Base-by-base conservation (phyloP, 1,140 invertebrate genomes). In the Solen grandis region DNA sequence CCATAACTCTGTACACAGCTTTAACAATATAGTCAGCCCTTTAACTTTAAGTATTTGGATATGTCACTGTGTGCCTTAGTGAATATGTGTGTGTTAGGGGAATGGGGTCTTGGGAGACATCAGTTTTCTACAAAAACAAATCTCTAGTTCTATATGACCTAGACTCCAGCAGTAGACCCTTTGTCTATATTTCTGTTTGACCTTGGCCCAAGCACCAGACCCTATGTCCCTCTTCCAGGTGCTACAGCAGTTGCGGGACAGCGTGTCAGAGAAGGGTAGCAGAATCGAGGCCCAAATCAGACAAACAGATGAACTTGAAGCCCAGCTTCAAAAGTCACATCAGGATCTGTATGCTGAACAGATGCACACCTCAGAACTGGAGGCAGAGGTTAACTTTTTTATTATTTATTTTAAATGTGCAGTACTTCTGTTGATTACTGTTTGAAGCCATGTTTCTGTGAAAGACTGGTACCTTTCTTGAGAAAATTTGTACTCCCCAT, bases 271-370 rank as follows among this genome's bases (percentile, higher is more conserved):
- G 69, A 89, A 84, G 57, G 82, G 81, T 10, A 41, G 62, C 16
- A 72, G 82, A 52, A 25, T 88, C 13, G 50, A 74, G 16, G 79
- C 68, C 50, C 16, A 87, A 22, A 85, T 68, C n/a, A 41, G 78
- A 10, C 85, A 88, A 59, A 55, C 84, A 29, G 57, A 87, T 27
- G 84, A 85, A 36, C 60, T 77, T 16, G 86, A 89, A 52, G 68
- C 54, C 31, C 52, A 77, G 31, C 73, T 90, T 29, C 81, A 86
- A 54, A 82, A 85, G 38, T 59, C 66, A 4, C 77, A 76, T 46
- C 85, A 87, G 41, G 83, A 86, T 19, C 82, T 89, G 27, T 84
- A 82, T 25, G 77, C 77, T 10, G 82, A 86, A 72, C 84, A 85
- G 69, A 76, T 83, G 68, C 81, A 84, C 35, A 63, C 52, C 13